phyloP scores from a whole-genome alignment of 1,140 invertebrate genomes.

The Diachasma alloeum region DNA sequence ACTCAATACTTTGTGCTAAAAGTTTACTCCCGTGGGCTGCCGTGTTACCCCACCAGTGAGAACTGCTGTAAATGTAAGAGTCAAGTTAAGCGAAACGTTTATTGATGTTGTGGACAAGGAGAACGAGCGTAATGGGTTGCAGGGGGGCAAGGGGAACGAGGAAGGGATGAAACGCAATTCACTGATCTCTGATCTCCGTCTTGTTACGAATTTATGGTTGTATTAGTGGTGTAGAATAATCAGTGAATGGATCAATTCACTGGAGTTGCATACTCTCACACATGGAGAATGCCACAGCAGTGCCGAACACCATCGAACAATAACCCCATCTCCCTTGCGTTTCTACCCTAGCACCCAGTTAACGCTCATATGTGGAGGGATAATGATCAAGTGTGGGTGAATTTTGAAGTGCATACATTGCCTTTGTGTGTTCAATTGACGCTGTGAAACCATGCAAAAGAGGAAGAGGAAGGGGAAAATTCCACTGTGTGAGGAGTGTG shows the following conservation, averaged over 20 bases:
- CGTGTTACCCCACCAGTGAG: neutral
- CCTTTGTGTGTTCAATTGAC: neutral
- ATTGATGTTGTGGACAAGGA: constrained; percentile 33
- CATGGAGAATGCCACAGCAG: neutral
- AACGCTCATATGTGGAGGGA: neutral
- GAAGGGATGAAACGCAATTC: neutral
- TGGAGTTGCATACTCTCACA: neutral
- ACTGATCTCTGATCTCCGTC: constrained; percentile 9
- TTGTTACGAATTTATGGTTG: neutral
- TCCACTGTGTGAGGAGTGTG: neutral
- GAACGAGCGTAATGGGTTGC: constrained; percentile 9
- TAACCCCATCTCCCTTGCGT: neutral
- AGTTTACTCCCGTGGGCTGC: constrained; percentile 24
- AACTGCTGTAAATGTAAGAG: constrained; percentile 23
- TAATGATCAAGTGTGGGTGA: neutral
- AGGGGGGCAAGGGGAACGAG: neutral
- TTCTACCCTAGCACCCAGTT: neutral
- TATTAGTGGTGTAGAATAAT: neutral
- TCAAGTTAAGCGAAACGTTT: constrained; percentile 36
- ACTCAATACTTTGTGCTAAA: constrained; percentile 16
- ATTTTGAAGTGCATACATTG: constrained; percentile 5
- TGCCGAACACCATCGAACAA: neutral
- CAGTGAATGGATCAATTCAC: neutral
- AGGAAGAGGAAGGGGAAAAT: neutral
- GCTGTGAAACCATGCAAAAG: neutral